phyloP scores from a whole-genome alignment of 2,797 vertebrate genomes.

The Syncerus caffer region DNA sequence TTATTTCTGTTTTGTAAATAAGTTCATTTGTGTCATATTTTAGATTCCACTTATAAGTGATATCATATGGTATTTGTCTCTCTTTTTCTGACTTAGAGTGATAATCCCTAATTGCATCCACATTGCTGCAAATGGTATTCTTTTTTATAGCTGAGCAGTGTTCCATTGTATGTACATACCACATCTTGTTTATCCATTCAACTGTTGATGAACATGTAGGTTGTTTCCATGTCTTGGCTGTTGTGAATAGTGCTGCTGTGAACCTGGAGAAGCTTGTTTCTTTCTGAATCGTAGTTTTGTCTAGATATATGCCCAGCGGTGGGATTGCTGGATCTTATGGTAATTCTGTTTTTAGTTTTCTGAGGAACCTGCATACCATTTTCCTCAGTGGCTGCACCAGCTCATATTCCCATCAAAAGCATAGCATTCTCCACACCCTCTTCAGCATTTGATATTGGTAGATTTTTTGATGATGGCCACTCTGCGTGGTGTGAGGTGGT shows the following conservation, averaged over 20 bases:
- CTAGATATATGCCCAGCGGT: not conserved
- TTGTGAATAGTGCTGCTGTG: not conserved
- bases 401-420: not conserved
- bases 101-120: not conserved
- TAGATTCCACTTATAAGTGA: not conserved
- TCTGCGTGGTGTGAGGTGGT: not conserved
- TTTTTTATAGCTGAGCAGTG: not conserved
- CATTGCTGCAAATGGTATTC: not conserved
- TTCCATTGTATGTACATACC: not conserved
- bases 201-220: fast-evolving
- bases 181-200: not conserved
- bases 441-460: not conserved
- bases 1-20: not conserved
- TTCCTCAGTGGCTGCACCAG: not conserved
- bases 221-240: not conserved
- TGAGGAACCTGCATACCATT: not conserved
- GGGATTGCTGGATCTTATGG: not conserved
- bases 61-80: not conserved
- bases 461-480: not conserved
- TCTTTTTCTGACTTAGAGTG: not conserved
- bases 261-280: not conserved
- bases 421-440: not conserved
- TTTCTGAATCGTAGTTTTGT: not conserved
- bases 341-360: not conserved
- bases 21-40: not conserved